Conservation (phyloP, 2,888 invertebrate species). For the Eupeodes latifasciatus region DNA sequence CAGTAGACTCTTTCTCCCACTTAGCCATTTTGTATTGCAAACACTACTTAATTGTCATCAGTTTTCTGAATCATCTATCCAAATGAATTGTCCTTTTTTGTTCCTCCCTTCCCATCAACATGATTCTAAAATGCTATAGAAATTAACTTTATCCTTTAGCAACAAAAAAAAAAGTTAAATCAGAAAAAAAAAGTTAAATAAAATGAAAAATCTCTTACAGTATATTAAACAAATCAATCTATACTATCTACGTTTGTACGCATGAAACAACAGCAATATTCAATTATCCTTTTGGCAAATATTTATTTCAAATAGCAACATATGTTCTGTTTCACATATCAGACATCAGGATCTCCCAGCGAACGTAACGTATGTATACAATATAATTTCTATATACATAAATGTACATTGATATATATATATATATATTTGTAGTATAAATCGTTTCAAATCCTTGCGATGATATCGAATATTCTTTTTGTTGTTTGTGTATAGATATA, state of each 20-base stretch:
- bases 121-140: conserved; percentile 13
- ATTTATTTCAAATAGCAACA: conserved; percentile 69
- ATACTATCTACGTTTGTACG: neutral
- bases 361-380: neutral
- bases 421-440: conserved; percentile 22
- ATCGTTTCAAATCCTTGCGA: conserved; percentile 70
- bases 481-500: conserved; percentile 29
- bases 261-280: conserved; percentile 65
- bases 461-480: conserved; percentile 64
- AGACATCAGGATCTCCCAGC: conserved; percentile 4
- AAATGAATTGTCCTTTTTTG: conserved; percentile 15
- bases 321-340: conserved; percentile 70
- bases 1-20: neutral
- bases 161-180: neutral
- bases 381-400: conserved; percentile 21
- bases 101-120: neutral
- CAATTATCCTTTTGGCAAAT: conserved; percentile 73
- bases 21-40: neutral
- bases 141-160: conserved; percentile 31
- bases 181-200: neutral
- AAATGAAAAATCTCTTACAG: conserved; percentile 2
- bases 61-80: conserved; percentile 6
- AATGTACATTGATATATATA: neutral
- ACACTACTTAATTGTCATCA: conserved; percentile 10
- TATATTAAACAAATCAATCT: conserved; percentile 36